Evolutionary conservation across 2,113 vertebrate genomes (phyloP).

Genomic region (Speoplatyrhinus poulsoni): DNA sequence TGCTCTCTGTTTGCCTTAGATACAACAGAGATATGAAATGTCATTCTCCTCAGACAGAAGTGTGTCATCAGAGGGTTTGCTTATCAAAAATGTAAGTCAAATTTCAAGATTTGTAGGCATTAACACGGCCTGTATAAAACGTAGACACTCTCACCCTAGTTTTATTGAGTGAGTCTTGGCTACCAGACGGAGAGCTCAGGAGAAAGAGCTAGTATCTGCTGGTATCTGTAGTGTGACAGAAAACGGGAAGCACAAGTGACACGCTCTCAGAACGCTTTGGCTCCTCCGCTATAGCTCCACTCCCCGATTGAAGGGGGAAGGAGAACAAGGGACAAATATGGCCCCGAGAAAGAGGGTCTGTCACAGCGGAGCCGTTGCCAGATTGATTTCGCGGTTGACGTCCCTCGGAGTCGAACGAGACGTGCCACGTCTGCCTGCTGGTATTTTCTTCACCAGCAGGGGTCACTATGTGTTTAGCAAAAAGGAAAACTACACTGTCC

Average conservation of each 20-base stretch:
- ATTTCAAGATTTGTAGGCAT: neutral
- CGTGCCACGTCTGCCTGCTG: conserved; percentile 35
- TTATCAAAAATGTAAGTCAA: neutral
- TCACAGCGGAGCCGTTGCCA: conserved; percentile 69
- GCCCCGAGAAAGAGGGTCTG: conserved; percentile 64
- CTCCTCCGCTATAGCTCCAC: conserved; percentile 52
- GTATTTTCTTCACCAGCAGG: conserved; percentile 47
- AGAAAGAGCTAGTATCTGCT: conserved; percentile 19
- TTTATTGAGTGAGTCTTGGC: neutral
- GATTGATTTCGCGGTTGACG: conserved; percentile 75
- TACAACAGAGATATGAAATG: conserved; percentile 33
- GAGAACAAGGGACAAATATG: conserved; percentile 56
- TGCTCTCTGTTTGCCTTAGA: conserved; percentile 42
- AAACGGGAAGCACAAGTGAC: conserved; percentile 10
- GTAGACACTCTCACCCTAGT: neutral
- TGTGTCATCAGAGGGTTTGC: no score
- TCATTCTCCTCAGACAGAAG: conserved; percentile 16
- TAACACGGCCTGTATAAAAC: neutral
- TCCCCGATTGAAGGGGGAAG: conserved; percentile 39
- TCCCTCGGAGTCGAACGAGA: conserved; percentile 58
- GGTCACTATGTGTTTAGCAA: conserved; percentile 34
- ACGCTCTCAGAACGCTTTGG: conserved; percentile 34
- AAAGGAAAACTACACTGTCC: neutral
- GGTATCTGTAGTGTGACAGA: conserved; percentile 13
- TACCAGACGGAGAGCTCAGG: conserved; percentile 13